Conservation (phyloP, 1,140 invertebrate genomes). For the Latrodectus geometricus region DNA sequence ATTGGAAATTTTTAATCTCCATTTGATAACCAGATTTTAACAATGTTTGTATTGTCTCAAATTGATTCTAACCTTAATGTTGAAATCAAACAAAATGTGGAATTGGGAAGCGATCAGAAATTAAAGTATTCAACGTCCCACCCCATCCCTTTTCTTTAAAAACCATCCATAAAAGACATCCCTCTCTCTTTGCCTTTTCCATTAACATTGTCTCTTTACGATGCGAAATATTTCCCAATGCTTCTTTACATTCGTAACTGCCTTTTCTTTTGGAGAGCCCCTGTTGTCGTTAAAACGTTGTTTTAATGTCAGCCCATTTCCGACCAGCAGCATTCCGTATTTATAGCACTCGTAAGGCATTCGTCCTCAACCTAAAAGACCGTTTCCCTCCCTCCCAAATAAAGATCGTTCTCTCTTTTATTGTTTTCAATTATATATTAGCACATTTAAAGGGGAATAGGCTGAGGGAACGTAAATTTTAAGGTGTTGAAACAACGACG, state of each 20-base stretch:
- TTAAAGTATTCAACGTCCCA: neutral
- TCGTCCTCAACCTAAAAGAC: conserved; percentile 29
- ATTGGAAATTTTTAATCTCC: too few species aligned
- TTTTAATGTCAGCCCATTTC: conserved; percentile 59
- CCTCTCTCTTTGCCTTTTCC: conserved; percentile 57
- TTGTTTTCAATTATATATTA: conserved; percentile 61
- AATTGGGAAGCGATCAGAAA: conserved; percentile 14
- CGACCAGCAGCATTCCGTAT: conserved; percentile 54
- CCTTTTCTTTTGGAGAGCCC: neutral
- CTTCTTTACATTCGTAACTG: conserved; percentile 56
- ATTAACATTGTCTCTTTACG: conserved; percentile 61
- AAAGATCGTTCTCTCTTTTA: conserved; percentile 43
- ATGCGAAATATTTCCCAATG: conserved; percentile 56
- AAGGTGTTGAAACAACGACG: neutral
- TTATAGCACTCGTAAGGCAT: conserved; percentile 49
- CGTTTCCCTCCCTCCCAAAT: conserved; percentile 12
- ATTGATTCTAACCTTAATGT: neutral
- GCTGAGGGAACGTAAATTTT: neutral
- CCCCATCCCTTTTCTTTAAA: conserved; percentile 26
- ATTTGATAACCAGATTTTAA: too few species aligned
- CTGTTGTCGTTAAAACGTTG: conserved; percentile 52
- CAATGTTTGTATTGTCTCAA: too few species aligned
- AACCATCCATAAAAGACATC: conserved; percentile 57
- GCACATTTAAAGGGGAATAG: neutral
- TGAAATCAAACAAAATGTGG: neutral